Percentiles rank a stretch among this genome's conserved stretches.
These are phyloP conservation scores for Capra hircus DNA, from an alignment of 2,113 vertebrate genomes.

Conservation along the genomic window DNA sequence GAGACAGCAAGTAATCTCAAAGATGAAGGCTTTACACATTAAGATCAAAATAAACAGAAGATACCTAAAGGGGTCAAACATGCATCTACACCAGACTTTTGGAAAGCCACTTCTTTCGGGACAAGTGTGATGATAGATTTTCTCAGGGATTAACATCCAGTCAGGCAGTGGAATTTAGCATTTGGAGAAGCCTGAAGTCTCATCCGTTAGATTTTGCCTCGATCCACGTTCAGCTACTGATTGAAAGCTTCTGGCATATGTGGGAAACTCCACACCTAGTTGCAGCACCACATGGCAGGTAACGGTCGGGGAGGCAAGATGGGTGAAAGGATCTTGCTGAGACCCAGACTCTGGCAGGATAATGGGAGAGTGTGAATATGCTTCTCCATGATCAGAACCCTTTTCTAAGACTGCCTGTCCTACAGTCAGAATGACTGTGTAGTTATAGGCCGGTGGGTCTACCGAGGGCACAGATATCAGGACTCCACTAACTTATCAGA, in stretches of 20 bases:
- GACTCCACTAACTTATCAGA: neutral
- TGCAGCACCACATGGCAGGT: neutral
- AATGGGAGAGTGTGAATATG: neutral
- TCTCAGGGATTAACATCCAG: neutral
- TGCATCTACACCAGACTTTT: neutral
- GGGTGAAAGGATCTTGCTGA: neutral
- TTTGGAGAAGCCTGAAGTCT: neutral
- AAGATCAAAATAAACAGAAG: neutral
- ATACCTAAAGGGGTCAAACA: neutral
- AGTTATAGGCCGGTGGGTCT: neutral
- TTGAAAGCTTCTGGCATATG: neutral
- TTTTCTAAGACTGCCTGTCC: neutral
- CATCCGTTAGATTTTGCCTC: neutral
- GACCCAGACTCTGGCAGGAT: neutral
- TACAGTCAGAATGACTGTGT: neutral
- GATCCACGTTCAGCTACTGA: neutral
- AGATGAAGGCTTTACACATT: neutral
- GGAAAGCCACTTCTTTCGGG: neutral
- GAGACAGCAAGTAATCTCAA: neutral
- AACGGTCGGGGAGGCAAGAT: neutral
- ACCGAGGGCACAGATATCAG: neutral
- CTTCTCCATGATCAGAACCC: neutral
- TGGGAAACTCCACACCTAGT: neutral
- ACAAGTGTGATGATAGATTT: neutral
- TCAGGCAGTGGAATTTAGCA: neutral